These are phyloP conservation scores for Cecidostiba fungosa DNA, from an alignment of 2,888 invertebrate species.

Conservation along the genomic window DNA sequence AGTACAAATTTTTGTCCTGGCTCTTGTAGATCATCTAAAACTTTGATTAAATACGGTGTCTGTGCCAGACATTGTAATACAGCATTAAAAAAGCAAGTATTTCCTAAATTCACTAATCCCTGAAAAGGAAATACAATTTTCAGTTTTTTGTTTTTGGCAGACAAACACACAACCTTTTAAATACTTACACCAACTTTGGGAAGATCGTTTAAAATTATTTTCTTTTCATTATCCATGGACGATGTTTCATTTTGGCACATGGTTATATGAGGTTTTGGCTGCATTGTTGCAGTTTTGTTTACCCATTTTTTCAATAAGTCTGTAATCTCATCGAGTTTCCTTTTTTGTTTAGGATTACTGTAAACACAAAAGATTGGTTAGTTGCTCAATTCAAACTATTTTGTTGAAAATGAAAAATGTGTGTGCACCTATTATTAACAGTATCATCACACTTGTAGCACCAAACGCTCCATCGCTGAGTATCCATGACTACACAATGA, in stretches of 20 bases:
- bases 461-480: conserved; percentile 87
- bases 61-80: conserved; percentile 96
- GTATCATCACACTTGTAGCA: conserved; percentile 89
- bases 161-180: not conserved
- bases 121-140: conserved; percentile 75
- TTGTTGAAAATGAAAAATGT: not conserved
- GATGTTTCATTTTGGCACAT: conserved; percentile 56
- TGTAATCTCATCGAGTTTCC: conserved; percentile 59
- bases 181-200: conserved; percentile 72
- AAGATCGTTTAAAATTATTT: conserved; percentile 65
- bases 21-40: conserved; percentile 86
- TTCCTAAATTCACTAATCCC: conserved; percentile 95
- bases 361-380: conserved; percentile 13
- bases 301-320: conserved; percentile 63
- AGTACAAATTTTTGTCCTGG: conserved; percentile 87
- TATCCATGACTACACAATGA: conserved; percentile 88
- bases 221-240: conserved; percentile 65
- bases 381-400: not conserved
- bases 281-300: conserved; percentile 32
- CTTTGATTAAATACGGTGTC: conserved; percentile 89
- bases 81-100: conserved; percentile 98
- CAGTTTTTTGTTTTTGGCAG: not conserved
- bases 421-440: conserved; percentile 40
- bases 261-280: conserved; percentile 48
- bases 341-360: conserved; percentile 44